Conservation (phyloP, 2,888 invertebrate species). For the Nasonia oneida region DNA sequence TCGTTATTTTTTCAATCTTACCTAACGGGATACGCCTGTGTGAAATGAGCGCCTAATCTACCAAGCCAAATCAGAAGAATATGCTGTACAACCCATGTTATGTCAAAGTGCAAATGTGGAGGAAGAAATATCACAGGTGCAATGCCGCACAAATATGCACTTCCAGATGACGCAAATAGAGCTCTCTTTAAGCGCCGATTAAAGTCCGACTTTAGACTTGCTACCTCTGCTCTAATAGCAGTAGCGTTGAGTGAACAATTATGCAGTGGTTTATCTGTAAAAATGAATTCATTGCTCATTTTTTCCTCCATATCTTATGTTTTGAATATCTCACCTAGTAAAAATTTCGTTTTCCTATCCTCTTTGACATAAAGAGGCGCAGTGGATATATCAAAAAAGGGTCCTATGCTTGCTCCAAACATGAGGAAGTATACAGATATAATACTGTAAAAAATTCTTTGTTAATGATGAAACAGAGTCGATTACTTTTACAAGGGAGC, state of each 20-base stretch:
- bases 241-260: slow-evolving; percentile 87
- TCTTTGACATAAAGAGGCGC: slow-evolving; percentile 76
- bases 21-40: slow-evolving; percentile 82
- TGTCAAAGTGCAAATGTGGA: slow-evolving; percentile 87
- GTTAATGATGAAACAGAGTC: slow-evolving; percentile 14
- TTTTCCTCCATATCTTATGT: not conserved
- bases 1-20: slow-evolving; percentile 66
- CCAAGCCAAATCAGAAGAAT: slow-evolving; percentile 91
- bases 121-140: slow-evolving; percentile 77
- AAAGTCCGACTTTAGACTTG: slow-evolving; percentile 91
- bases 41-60: slow-evolving; percentile 83
- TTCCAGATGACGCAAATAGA: slow-evolving; percentile 80
- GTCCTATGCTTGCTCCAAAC: slow-evolving; percentile 89
- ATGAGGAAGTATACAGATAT: slow-evolving; percentile 89
- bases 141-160: slow-evolving; percentile 75
- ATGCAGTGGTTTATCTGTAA: slow-evolving; percentile 84
- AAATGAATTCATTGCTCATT: slow-evolving; percentile 50
- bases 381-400: slow-evolving; percentile 85
- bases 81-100: slow-evolving; percentile 91
- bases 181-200: slow-evolving; percentile 94
- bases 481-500: not conserved
- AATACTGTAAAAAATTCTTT: slow-evolving; percentile 44
- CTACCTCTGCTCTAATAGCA: slow-evolving; percentile 91
- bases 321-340: slow-evolving; percentile 69
- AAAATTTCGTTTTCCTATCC: slow-evolving; percentile 75